A percentile compares a stretch with the other conserved stretches of the same genome.
These are phyloP conservation scores for Drosophila dunni DNA, from an alignment of 1,140 invertebrate species.

Conservation along the genomic window DNA sequence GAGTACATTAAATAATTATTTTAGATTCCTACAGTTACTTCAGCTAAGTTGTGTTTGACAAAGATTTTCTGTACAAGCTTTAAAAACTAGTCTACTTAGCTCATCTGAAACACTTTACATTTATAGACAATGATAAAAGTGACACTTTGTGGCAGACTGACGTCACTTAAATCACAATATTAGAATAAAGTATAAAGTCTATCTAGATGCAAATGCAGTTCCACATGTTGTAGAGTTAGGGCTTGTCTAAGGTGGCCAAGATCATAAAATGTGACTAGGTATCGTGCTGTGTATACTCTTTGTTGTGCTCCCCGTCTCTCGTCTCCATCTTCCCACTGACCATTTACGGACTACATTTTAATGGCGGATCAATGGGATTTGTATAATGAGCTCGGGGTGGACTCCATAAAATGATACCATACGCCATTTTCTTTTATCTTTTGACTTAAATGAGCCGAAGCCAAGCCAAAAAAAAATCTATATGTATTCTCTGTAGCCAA, in stretches of 20 bases:
- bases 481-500: neutral
- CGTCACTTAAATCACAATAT: neutral
- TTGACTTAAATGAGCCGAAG: conserved; percentile 18
- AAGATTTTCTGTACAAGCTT: neutral
- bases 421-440: conserved; percentile 64
- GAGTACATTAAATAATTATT: neutral
- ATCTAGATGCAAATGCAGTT: conserved; percentile 20
- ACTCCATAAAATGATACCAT: conserved; percentile 63
- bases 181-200: conserved; percentile 1
- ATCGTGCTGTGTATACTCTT: conserved; percentile 23
- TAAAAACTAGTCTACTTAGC: neutral
- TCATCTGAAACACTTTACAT: neutral
- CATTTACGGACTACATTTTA: conserved; percentile 60
- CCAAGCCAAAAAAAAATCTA: conserved; percentile 26
- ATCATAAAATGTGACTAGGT: conserved; percentile 42
- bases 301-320: conserved; percentile 30
- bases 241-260: conserved; percentile 16
- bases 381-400: conserved; percentile 69
- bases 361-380: conserved; percentile 79
- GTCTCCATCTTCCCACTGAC: neutral
- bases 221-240: conserved; percentile 11
- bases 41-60: neutral
- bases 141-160: conserved; percentile 10
- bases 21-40: neutral
- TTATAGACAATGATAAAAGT: conserved; percentile 14